A percentile compares a stretch with the other conserved stretches of the same genome.
phyloP scores from a whole-genome alignment of 2,113 vertebrate species.

The Poicephalus gulielmi region DNA sequence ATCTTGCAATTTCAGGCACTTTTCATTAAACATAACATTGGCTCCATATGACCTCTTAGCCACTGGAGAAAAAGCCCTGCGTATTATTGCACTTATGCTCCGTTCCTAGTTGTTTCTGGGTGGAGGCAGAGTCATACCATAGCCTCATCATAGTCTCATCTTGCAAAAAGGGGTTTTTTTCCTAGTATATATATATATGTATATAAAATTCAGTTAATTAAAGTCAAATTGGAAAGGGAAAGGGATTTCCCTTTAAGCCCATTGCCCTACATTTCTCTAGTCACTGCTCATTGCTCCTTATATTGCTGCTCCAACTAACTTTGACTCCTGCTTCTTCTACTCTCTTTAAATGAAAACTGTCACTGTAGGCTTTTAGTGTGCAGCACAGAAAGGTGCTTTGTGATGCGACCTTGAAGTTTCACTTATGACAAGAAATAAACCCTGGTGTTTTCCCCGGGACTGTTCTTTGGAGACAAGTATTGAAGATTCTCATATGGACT shows the following conservation, averaged over 20 bases:
- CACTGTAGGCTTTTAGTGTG: background rate
- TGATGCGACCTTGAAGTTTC: background rate
- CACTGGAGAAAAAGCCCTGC: accelerated
- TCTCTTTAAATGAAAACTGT: background rate
- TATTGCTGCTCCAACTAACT: background rate
- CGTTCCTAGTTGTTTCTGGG: background rate
- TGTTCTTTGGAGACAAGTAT: background rate
- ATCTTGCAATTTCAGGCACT: background rate
- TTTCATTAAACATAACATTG: background rate
- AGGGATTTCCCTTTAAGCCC: background rate
- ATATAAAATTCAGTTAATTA: background rate
- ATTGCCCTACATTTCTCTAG: background rate
- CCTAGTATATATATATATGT: background rate
- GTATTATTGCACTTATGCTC: background rate
- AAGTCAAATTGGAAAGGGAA: background rate
- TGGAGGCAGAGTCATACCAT: background rate
- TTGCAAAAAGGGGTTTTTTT: background rate
- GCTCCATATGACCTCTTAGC: background rate
- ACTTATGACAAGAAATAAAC: background rate
- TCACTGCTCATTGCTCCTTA: background rate
- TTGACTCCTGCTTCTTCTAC: background rate
- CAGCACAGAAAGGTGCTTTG: background rate
- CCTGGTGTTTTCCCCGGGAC: background rate
- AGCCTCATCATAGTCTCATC: background rate
- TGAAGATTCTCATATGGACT: accelerated